Evolutionary conservation across 2,888 invertebrate species (phyloP), one percentile per base, ranked within the genome.

Genomic region (Sthenelais limicola): DNA sequence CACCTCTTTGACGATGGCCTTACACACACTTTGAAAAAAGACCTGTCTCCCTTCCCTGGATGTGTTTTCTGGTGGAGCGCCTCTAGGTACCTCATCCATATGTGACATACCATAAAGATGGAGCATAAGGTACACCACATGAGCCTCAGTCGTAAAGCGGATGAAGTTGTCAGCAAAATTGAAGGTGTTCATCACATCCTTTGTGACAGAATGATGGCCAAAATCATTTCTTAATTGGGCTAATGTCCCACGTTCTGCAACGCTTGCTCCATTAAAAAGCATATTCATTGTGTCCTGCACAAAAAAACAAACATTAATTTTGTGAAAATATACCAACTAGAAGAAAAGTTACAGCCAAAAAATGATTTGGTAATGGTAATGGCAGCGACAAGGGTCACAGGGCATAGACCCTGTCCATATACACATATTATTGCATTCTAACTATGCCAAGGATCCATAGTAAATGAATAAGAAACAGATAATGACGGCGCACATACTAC

Each of bases 131-230:
- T 47, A 38, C 5, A 48, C 21, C 3, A 68, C 21, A 26, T 47
- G 48, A 5, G 47, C 68, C n/a, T 68, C 68, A 7, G 68, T 68
- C 15, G 9, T 15, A 24, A 68, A 68, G 4, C 48, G 43, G 26
- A 68, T 26, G 68, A 68, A 26, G 28, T 68, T 48, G 7, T 68
- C 68, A 24, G 12, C 26, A 24, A 5, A 5, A 21, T 68, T 68
- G 48, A 68, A 68, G 43, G 12, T 24, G 26, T 68, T 12, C 68
- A 68, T 68, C 24, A 68, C 68, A 12, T 68, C 48, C 7, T 43
- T 43, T 48, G 47, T 21, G 5, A 26, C 68, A 68, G 26, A 47
- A 4, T 32, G 15, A 48, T 68, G 68, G 3, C 30, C 2, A 21
- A 48, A 68, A 2, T 15, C 15, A 9, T 68, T 15, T 24, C 38